These are phyloP conservation scores for Sylvia borin DNA, from an alignment of 2,797 vertebrate species.

Conservation along the genomic window DNA sequence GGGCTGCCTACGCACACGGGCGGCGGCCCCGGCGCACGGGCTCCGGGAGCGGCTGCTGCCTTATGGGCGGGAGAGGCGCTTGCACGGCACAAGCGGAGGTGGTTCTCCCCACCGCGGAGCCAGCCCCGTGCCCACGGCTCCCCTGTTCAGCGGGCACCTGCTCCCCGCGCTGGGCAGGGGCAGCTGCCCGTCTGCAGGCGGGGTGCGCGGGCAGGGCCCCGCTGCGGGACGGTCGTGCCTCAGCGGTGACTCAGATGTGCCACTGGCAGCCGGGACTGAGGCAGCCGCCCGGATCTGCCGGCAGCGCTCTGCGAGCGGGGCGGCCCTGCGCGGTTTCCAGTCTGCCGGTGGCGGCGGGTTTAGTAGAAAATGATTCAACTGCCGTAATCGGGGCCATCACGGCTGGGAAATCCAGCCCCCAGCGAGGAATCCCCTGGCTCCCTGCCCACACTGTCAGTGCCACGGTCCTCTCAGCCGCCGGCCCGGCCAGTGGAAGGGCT, in stretches of 20 bases:
- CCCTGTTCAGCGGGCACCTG: background rate
- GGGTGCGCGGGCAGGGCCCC: background rate
- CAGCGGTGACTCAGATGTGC: background rate
- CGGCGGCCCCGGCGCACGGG: accelerated
- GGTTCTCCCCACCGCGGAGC: background rate
- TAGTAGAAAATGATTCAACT: constrained; percentile 58
- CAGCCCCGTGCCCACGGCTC: too few species aligned
- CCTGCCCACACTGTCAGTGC: background rate
- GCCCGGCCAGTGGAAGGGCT: background rate
- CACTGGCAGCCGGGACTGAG: background rate
- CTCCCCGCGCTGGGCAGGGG: background rate
- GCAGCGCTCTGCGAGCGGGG: background rate
- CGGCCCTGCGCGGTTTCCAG: constrained; percentile 7
- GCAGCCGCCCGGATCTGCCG: background rate
- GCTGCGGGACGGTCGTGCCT: background rate
- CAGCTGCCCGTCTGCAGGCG: background rate
- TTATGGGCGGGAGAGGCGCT: background rate
- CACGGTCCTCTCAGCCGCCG: background rate
- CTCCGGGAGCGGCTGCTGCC: accelerated
- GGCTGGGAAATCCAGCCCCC: constrained; percentile 45
- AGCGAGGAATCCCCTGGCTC: constrained; percentile 46
- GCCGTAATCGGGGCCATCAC: constrained; percentile 26
- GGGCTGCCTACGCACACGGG: background rate
- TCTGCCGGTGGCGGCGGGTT: background rate
- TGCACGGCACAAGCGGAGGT: background rate